Percentiles rank a stretch among this genome's conserved stretches.
phyloP scores from a whole-genome alignment of 37 sponge, comb jelly and placozoan species.

The Diacarnus erythraeanus region DNA sequence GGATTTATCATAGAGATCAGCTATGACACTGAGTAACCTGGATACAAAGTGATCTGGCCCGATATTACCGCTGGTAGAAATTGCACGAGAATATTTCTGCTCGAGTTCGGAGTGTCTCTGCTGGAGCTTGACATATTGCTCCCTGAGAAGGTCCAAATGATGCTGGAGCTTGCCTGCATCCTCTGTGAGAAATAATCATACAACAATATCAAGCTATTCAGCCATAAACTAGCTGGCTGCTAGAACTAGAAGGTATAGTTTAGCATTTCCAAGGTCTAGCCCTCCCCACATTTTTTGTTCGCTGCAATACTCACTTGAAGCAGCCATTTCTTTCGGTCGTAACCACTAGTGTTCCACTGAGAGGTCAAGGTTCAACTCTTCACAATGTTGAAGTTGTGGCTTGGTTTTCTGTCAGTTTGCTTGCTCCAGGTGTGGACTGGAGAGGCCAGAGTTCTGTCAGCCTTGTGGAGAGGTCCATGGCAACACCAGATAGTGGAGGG shows the following conservation, averaged over 20 bases:
- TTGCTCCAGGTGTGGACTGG: neutral
- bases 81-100: conserved; percentile 68
- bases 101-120: conserved; percentile 76
- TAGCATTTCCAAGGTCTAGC: neutral
- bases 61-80: conserved; percentile 54
- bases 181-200: too few relatives aligned
- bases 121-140: conserved; percentile 92
- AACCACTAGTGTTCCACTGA: neutral
- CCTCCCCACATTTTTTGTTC: neutral
- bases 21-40: conserved; percentile 54
- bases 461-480: conserved; percentile 18
- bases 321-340: neutral
- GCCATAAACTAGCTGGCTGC: neutral
- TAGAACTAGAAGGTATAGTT: neutral
- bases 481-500: conserved; percentile 40
- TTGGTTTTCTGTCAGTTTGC: too few relatives aligned
- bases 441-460: conserved; percentile 16
- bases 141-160: conserved; percentile 85
- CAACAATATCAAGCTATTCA: neutral
- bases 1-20: conserved; percentile 80
- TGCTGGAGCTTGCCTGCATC: conserved; percentile 72
- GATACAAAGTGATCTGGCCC: conserved; percentile 74
- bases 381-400: too few relatives aligned
- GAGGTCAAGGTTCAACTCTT: too few relatives aligned
- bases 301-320: neutral